Percentiles rank a stretch among this genome's conserved stretches.
These are phyloP conservation scores for Sander lucioperca DNA, from an alignment of 2,113 vertebrate species.

Conservation along the genomic window DNA sequence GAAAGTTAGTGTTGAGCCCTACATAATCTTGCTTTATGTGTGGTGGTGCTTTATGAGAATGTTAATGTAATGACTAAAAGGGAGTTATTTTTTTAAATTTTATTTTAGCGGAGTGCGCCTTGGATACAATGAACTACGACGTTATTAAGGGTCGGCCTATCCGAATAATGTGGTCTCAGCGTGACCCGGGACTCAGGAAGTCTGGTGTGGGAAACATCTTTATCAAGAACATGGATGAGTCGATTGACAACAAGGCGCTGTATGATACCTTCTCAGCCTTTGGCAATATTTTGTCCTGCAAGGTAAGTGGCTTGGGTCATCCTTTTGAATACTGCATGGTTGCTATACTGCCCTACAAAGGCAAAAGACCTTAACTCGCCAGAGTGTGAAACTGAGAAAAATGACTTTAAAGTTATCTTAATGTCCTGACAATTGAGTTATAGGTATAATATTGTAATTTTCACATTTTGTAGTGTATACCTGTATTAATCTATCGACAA, in stretches of 20 bases:
- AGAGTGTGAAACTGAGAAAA: too few species aligned
- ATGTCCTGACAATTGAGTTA: too few species aligned
- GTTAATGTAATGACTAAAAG: too few species aligned
- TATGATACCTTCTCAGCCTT: slow-evolving; percentile 98
- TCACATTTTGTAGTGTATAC: too few species aligned
- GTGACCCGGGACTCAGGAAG: slow-evolving; percentile 95
- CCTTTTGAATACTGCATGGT: neutral
- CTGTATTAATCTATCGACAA: too few species aligned
- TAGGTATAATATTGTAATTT: too few species aligned
- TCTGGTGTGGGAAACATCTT: slow-evolving; percentile 97
- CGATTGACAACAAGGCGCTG: slow-evolving; percentile 97
- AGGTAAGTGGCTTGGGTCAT: slow-evolving; percentile 81
- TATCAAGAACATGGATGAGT: slow-evolving; percentile 98
- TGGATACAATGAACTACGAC: slow-evolving; percentile 99
- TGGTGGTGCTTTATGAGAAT: neutral
- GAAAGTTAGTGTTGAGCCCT: too few species aligned
- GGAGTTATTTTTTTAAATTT: too few species aligned
- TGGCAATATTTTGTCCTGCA: slow-evolving; percentile 98
- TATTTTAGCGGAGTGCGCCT: slow-evolving; percentile 91
- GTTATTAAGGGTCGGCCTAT: slow-evolving; percentile 96
- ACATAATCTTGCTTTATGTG: too few species aligned
- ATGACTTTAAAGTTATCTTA: too few species aligned
- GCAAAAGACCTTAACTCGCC: too few species aligned
- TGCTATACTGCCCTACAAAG: too few species aligned
- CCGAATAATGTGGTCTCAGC: slow-evolving; percentile 99